Base-by-base conservation (phyloP, 2,888 invertebrate species). In the Tiphia femorata region DNA sequence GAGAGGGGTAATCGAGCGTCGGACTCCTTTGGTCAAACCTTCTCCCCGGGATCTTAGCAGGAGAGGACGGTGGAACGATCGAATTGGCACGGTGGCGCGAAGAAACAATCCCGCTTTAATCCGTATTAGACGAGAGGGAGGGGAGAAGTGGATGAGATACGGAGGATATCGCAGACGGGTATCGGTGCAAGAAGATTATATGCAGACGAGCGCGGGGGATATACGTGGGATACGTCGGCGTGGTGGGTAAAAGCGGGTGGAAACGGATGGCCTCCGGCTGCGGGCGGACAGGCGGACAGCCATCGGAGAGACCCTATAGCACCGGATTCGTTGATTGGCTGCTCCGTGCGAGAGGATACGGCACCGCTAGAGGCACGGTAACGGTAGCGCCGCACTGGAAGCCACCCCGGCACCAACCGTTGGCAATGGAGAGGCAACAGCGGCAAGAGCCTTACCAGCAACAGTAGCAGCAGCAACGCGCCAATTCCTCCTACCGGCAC, bases 241-340 rank as follows among this genome's bases (percentile, higher is more conserved):
- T 16, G 27, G 42, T 17, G 14, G 14, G 64, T 48, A 52, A 67
- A 70, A 58, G n/a, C 70, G 47, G 56, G 41, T 58, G 58, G 64
- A 65, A 70, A 70, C 68, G 71, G 62, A 70, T 70, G 62, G 65
- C 50, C 65, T 62, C 57, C 33, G 68, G 67, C 62, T 55, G 55
- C 54, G 56, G 47, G 53, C 52, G 54, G 71, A 70, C 71, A 65
- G 62, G 53, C 62, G 67, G 69, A 67, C 67, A 60, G 58, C 49
- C 60, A 65, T 65, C 65, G 65, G 61, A n/a, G 70, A 65, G 56
- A 43, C 54, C n/a, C 50, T 47, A 48, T 40, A 44, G 44, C 25
- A 30, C 27, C 53, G 57, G 70, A 70, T 70, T 70, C 71, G 67
- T 70, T 70, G 71, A 70, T 70, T 70, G 67, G 71, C 62, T 55